These are phyloP conservation scores for Drosophila carrolli DNA, from an alignment of 1,140 invertebrate species.

Conservation along the genomic window DNA sequence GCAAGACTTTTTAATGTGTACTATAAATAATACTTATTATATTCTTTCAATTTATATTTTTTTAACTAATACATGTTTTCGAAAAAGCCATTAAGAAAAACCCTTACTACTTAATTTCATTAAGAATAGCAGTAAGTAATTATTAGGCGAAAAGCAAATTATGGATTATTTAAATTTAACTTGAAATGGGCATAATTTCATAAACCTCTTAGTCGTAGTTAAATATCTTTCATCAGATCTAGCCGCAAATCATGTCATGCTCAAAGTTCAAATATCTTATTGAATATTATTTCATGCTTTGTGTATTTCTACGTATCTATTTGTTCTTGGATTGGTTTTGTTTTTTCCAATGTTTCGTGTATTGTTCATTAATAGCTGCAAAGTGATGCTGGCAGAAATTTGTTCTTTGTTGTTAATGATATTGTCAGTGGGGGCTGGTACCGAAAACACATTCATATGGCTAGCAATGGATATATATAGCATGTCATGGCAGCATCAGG, in stretches of 20 bases:
- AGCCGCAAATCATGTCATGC: conserved; percentile 5
- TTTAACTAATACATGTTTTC: too few relatives aligned
- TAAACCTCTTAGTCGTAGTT: conserved; percentile 3
- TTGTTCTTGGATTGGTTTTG: conserved; percentile 45
- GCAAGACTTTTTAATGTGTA: too few relatives aligned
- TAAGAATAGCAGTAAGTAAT: too few relatives aligned
- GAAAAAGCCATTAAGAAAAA: too few relatives aligned
- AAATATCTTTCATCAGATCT: conserved; percentile 9
- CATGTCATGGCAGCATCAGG: conserved; percentile 58
- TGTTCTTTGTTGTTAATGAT: conserved; percentile 72
- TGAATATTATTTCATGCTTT: conserved; percentile 51
- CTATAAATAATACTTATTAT: too few relatives aligned
- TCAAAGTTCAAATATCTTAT: conserved; percentile 48
- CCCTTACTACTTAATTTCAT: too few relatives aligned
- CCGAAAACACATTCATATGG: conserved; percentile 16
- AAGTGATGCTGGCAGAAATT: conserved; percentile 69
- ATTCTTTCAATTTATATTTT: too few relatives aligned
- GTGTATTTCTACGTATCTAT: conserved; percentile 33
- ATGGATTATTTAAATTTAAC: background rate
- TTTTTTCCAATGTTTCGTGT: conserved; percentile 32
- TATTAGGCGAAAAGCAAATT: too few relatives aligned
- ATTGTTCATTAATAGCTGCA: conserved; percentile 64
- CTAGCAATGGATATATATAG: conserved; percentile 13
- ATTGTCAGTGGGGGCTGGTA: conserved; percentile 56
- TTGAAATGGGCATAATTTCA: background rate